Evolutionary conservation across 1,140 invertebrate genomes (phyloP).

Genomic region (Heliothis subflexa): DNA sequence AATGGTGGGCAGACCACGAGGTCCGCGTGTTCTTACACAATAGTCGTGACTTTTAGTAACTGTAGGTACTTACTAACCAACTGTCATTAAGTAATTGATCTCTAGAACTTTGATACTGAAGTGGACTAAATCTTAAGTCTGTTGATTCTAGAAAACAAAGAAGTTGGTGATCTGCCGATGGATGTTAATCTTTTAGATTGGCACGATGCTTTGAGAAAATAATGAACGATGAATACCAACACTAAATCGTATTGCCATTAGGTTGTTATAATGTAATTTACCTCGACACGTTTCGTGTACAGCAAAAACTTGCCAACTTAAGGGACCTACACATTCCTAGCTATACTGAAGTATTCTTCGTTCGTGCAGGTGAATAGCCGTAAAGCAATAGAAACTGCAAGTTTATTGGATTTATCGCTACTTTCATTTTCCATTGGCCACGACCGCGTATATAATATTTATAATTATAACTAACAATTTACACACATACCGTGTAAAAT

Average conservation of each 20-base stretch:
- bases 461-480: neutral
- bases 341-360: neutral
- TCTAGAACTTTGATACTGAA: slow-evolving; percentile 7
- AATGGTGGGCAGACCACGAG: slow-evolving; percentile 11
- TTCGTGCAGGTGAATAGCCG: neutral
- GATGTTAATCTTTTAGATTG: neutral
- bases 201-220: neutral
- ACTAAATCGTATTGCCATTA: slow-evolving; percentile 33
- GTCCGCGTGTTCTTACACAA: slow-evolving; percentile 19
- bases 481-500: neutral
- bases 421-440: slow-evolving; percentile 36
- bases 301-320: slow-evolving; percentile 33
- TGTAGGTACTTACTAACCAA: neutral
- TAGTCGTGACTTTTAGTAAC: neutral
- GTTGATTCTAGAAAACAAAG: neutral
- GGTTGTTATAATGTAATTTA: slow-evolving; percentile 46
- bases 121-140: neutral
- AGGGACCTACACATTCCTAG: neutral
- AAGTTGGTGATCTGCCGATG: neutral
- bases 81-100: slow-evolving; percentile 22
- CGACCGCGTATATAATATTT: neutral
- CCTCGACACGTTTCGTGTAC: slow-evolving; percentile 44
- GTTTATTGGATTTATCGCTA: slow-evolving; percentile 34
- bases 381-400: slow-evolving; percentile 37
- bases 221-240: slow-evolving; percentile 31